These are phyloP conservation scores for Pseudomyrmex concolor DNA, from an alignment of 1,140 invertebrate genomes.

Conservation along the genomic window DNA sequence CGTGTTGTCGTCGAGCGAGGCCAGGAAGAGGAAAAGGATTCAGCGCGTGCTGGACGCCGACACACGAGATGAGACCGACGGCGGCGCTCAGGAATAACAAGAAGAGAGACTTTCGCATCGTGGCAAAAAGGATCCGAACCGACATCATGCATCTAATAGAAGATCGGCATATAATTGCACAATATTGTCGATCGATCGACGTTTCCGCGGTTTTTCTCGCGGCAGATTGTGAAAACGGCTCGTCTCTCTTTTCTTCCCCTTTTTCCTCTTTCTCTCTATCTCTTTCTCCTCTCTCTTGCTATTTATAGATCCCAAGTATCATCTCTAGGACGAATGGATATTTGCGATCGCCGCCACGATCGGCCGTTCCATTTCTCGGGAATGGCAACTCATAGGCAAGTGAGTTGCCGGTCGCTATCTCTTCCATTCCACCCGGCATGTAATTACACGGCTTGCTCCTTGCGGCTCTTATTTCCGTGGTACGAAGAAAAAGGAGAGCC, in stretches of 20 bases:
- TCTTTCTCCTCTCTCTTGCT: not conserved
- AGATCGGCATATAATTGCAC: not conserved
- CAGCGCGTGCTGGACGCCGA: not conserved
- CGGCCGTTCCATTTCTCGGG: conserved; percentile 65
- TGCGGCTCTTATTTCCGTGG: conserved; percentile 48
- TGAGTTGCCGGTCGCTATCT: conserved; percentile 46
- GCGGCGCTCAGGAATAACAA: too few relatives aligned
- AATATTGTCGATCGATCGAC: not conserved
- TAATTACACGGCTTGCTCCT: conserved; percentile 56
- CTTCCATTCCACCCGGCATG: conserved; percentile 43
- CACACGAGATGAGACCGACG: too few relatives aligned
- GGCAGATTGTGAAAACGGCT: not conserved
- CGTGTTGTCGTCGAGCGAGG: not conserved
- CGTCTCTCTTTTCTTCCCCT: too few relatives aligned
- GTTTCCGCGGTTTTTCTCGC: not conserved
- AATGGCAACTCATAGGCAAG: conserved; percentile 42
- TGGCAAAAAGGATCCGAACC: not conserved
- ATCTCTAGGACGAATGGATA: conserved; percentile 46
- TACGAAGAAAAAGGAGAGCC: conserved; percentile 50
- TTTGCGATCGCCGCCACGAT: conserved; percentile 22
- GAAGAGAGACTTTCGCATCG: too few relatives aligned
- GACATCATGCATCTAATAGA: not conserved
- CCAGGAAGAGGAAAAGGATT: not conserved
- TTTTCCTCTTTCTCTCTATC: not conserved
- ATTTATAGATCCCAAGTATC: conserved; percentile 72